Conservation (phyloP, 2,797 vertebrate genomes). For the Kryptolebias ocellatus region DNA sequence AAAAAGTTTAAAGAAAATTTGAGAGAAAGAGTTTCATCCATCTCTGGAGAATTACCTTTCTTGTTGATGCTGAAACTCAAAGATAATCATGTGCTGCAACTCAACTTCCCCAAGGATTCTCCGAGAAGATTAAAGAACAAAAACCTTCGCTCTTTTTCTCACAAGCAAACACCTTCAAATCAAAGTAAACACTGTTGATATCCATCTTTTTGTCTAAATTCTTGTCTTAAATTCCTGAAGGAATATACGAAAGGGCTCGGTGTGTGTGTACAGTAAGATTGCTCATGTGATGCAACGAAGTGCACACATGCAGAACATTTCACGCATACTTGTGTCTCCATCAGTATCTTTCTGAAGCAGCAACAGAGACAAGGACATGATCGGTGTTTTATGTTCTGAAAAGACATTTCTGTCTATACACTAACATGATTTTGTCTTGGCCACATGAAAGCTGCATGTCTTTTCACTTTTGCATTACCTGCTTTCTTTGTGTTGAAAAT, state of each 20-base stretch:
- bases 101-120: slow-evolving; percentile 53
- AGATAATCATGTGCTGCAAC: slow-evolving; percentile 70
- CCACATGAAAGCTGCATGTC: slow-evolving; percentile 39
- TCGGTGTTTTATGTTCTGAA: slow-evolving; percentile 22
- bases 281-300: neutral
- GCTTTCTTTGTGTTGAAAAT: slow-evolving; percentile 27
- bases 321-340: neutral
- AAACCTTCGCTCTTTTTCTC: slow-evolving; percentile 9
- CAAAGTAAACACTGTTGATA: slow-evolving; percentile 36
- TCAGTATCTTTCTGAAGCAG: slow-evolving; percentile 16
- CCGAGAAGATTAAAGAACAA: slow-evolving; percentile 58
- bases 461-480: slow-evolving; percentile 16
- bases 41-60: slow-evolving; percentile 58
- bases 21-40: slow-evolving; percentile 39
- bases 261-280: neutral
- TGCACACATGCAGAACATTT: slow-evolving; percentile 16
- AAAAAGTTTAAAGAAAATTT: slow-evolving; percentile 23
- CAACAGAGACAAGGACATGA: slow-evolving; percentile 35
- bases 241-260: slow-evolving; percentile 16
- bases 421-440: slow-evolving; percentile 19
- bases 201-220: slow-evolving; percentile 35
- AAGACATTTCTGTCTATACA: neutral
- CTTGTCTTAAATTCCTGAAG: slow-evolving; percentile 21
- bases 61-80: slow-evolving; percentile 40
- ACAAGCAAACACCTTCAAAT: slow-evolving; percentile 11